Evolutionary conservation across 2,888 invertebrate species (phyloP), one percentile per base, ranked within the genome.

Genomic region (Drosophila emarginata): DNA sequence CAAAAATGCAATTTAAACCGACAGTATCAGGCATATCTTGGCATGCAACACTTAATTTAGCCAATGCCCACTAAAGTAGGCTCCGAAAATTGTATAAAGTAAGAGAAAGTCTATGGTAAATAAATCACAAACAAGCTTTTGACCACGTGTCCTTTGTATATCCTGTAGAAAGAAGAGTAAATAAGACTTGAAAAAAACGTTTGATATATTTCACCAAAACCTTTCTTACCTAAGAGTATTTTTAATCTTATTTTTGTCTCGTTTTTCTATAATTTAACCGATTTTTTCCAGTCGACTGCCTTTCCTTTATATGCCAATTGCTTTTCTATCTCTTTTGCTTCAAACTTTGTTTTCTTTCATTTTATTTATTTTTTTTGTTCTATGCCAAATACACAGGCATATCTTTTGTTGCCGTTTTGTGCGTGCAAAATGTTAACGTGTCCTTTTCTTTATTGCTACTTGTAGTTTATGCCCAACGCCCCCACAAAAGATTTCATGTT

Each of bases 401-500:
- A 45, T 50, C 59, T 28, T n/a, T 45, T 59, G 58, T 28, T 39
- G 40, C n/a, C 40, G 9, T 56, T 65, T 28, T 36, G 18, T 26
- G 14, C 18, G 36, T 53, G 28, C 69, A 21, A 53, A 60, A 65
- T 54, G 54, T 28, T 54, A 36, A 54, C 54, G 54, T 54, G 54
- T 54, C 36, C 54, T 36, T 36, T 54, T 32, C 54, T 54, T 15
- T 36, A 32, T 54, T 36, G 36, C 36, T 45, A 45, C 32, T 54
- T 54, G 54, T 54, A 36, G 32, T 32, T 36, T 15, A 18, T 54
- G 12, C 54, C 54, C 32, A 54, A 54, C 32, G 36, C 18, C 36
- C 18, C 1, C 51, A 54, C 36, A 54, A 54, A 45, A 54, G 54
- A 54, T 54, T 36, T 28, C 32, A 54, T 54, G 54, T 54, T 18